These are phyloP conservation scores for Chironomus tepperi DNA, from an alignment of 1,140 invertebrate species.

Conservation along the genomic window DNA sequence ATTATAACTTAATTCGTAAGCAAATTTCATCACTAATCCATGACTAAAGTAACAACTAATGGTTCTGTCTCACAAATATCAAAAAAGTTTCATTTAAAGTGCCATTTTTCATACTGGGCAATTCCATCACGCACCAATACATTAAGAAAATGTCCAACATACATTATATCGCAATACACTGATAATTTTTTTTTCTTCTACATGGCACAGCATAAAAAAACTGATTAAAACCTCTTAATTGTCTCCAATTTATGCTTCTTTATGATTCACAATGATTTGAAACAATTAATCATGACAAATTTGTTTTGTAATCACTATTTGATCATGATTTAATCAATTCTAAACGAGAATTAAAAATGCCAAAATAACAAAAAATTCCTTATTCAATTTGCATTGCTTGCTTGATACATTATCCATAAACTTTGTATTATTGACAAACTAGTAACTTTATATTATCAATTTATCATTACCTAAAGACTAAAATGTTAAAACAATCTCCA, in stretches of 20 bases:
- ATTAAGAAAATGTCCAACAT: not conserved
- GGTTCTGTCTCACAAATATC: too few relatives aligned
- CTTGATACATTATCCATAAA: not conserved
- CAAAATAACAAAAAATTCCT: not conserved
- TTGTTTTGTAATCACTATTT: not conserved
- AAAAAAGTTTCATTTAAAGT: not conserved
- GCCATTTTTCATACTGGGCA: not conserved
- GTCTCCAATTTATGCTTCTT: not conserved
- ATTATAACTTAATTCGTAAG: too few relatives aligned
- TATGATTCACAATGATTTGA: not conserved
- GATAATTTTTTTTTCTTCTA: not conserved
- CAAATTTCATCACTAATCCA: too few relatives aligned
- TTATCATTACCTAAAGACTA: not conserved
- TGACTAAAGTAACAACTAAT: too few relatives aligned
- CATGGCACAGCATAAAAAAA: not conserved
- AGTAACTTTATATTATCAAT: not conserved
- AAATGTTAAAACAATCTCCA: slow-evolving; percentile 1
- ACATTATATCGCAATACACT: slow-evolving; percentile 4
- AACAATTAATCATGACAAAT: not conserved
- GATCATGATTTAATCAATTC: not conserved
- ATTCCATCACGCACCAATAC: not conserved
- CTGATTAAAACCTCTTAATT: not conserved
- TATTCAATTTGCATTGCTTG: not conserved
- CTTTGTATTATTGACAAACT: not conserved
- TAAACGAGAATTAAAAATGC: not conserved